A percentile compares a stretch with the other conserved stretches of the same genome.
Conservation (phyloP, 2,888 invertebrate genomes). For the Chesias legatella region DNA sequence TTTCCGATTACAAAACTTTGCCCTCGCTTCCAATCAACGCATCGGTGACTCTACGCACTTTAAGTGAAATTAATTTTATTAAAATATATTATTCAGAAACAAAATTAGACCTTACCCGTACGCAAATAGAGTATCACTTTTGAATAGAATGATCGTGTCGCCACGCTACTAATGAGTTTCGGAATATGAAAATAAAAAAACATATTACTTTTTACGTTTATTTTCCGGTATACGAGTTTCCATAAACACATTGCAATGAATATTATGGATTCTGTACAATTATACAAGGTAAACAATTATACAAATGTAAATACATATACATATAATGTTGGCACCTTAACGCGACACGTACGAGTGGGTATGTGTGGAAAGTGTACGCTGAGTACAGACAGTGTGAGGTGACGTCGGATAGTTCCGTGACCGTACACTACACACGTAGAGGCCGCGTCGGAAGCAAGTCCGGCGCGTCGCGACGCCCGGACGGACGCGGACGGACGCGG, state of each 20-base stretch:
- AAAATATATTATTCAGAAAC: slow-evolving; percentile 27
- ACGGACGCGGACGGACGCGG: slow-evolving; percentile 3
- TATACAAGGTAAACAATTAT: slow-evolving; percentile 75
- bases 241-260: slow-evolving; percentile 71
- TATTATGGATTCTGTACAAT: slow-evolving; percentile 68
- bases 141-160: too few relatives aligned
- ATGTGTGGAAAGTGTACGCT: slow-evolving; percentile 59
- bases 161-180: too few relatives aligned
- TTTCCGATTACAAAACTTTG: slow-evolving; percentile 30
- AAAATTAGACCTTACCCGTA: slow-evolving; percentile 32
- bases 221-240: slow-evolving; percentile 69
- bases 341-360: slow-evolving; percentile 47
- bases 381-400: slow-evolving; percentile 27
- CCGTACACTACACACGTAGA: background rate
- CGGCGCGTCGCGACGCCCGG: slow-evolving; percentile 8
- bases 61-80: slow-evolving; percentile 53
- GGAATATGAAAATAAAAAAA: slow-evolving; percentile 43
- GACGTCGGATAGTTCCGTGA: slow-evolving; percentile 13
- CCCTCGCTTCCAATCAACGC: slow-evolving; percentile 40
- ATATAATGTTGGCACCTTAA: slow-evolving; percentile 70
- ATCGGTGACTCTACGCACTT: slow-evolving; percentile 46
- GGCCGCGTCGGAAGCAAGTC: slow-evolving; percentile 24
- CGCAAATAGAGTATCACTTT: background rate
- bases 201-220: slow-evolving; percentile 56
- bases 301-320: slow-evolving; percentile 72